These are phyloP conservation scores for Drosophila algonquin DNA, from an alignment of 2,888 invertebrate genomes.

Conservation along the genomic window DNA sequence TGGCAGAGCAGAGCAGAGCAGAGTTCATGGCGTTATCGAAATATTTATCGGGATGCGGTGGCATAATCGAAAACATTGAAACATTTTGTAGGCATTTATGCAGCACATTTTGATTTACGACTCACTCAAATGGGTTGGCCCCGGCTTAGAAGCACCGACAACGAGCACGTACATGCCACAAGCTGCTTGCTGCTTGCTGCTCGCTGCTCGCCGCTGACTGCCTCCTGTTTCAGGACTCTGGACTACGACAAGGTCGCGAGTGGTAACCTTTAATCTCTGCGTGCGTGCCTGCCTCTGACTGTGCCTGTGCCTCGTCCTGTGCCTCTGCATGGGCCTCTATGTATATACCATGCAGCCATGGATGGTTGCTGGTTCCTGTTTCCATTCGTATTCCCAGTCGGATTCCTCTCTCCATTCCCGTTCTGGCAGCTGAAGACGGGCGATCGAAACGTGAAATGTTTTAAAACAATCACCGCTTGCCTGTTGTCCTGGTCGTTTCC, in stretches of 20 bases:
- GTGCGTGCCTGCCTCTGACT: conserved; percentile 53
- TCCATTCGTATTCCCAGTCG: conserved; percentile 23
- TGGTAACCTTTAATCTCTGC: conserved; percentile 76
- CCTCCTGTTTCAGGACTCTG: neutral
- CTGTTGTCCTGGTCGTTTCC: conserved; percentile 1
- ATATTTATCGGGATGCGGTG: conserved; percentile 61
- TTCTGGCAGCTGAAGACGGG: conserved; percentile 53
- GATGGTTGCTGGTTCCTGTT: conserved; percentile 12
- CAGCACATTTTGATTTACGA: conserved; percentile 77
- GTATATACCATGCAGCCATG: conserved; percentile 2
- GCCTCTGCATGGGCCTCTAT: conserved; percentile 7
- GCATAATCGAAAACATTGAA: conserved; percentile 72
- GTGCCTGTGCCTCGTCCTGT: neutral
- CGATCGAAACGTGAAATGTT: conserved; percentile 50
- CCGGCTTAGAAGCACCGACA: conserved; percentile 49
- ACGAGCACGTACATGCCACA: conserved; percentile 78
- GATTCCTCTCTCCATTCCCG: conserved; percentile 23
- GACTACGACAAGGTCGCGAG: conserved; percentile 70
- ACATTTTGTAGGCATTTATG: conserved; percentile 75
- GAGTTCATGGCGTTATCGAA: conserved; percentile 40
- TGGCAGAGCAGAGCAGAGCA: neutral
- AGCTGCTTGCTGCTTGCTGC: conserved; percentile 63
- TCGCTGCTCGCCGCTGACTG: conserved; percentile 26
- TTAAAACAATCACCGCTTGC: conserved; percentile 42
- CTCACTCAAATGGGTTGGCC: conserved; percentile 61